These are phyloP conservation scores for Pelobates cultripes DNA, from an alignment of 2,797 vertebrate species.

Conservation along the genomic window DNA sequence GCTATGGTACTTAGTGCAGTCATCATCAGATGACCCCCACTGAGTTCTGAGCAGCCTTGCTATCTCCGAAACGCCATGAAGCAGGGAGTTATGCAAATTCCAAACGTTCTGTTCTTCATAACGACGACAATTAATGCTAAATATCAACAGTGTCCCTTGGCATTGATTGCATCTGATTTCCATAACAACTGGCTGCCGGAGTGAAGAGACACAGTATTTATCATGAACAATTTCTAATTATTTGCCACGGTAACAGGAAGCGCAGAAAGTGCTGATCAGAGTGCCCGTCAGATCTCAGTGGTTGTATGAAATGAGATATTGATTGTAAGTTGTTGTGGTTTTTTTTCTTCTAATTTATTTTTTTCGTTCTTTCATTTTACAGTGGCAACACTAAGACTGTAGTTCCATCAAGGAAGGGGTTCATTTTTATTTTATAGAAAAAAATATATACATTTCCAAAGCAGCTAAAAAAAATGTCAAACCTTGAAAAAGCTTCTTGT, in stretches of 20 bases:
- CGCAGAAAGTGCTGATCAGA: conserved; percentile 58
- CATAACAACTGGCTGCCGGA: conserved; percentile 55
- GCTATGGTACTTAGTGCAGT: conserved; percentile 32
- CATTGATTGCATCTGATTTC: conserved; percentile 56
- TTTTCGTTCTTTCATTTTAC: background rate
- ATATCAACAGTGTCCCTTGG: conserved; percentile 58
- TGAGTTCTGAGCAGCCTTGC: conserved; percentile 34
- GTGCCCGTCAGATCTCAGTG: conserved; percentile 50
- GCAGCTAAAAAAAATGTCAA: background rate
- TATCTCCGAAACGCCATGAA: conserved; percentile 45
- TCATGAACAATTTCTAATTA: conserved; percentile 60
- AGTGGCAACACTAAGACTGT: background rate
- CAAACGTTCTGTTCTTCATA: conserved; percentile 56
- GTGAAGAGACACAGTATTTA: conserved; percentile 54
- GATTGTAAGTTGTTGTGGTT: conserved; percentile 45
- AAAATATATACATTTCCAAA: background rate
- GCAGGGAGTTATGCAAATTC: conserved; percentile 53
- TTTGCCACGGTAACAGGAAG: conserved; percentile 57
- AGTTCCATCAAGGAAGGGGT: conserved; percentile 1
- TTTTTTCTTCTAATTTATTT: background rate
- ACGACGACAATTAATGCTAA: conserved; percentile 52
- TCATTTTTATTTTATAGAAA: background rate
- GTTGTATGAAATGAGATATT: conserved; percentile 61
- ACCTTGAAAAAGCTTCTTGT: background rate
- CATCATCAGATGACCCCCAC: conserved; percentile 43